Percentiles rank a stretch among this genome's conserved stretches.
phyloP scores from a whole-genome alignment of 2,113 vertebrate species.

The Gopherus flavomarginatus region DNA sequence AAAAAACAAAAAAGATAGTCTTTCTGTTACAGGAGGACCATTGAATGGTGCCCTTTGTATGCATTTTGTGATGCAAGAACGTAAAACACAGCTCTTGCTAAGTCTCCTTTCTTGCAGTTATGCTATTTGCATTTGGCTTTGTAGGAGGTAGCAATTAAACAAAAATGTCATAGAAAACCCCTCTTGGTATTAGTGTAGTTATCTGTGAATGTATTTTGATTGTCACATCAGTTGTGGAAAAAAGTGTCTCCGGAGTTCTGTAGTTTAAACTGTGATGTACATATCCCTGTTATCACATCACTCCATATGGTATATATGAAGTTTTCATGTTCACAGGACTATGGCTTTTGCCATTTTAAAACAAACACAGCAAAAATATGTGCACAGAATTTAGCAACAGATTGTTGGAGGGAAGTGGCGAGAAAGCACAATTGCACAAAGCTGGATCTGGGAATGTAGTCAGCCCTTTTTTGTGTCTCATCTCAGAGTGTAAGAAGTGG shows the following conservation, averaged over 20 bases:
- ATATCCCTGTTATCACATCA: no score
- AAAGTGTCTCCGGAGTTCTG: no score
- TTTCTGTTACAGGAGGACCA: neutral
- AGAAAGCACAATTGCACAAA: neutral
- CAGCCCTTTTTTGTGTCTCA: neutral
- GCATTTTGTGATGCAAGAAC: neutral
- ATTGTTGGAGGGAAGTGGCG: neutral
- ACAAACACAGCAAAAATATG: neutral
- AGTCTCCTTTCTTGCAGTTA: neutral
- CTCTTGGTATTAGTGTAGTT: no score
- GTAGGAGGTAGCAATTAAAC: no score
- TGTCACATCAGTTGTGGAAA: no score
- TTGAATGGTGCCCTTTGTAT: neutral
- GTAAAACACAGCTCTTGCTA: neutral
- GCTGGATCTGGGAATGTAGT: fast-evolving
- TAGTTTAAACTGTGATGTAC: no score
- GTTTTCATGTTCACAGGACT: no score
- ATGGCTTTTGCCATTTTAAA: neutral
- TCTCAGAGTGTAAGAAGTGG: neutral
- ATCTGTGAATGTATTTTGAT: no score
- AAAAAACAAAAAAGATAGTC: neutral
- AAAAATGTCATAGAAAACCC: no score
- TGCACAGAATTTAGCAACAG: neutral
- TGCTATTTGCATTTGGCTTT: no score
- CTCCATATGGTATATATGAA: no score